These are phyloP conservation scores for Eulithis testata DNA, from an alignment of 2,888 invertebrate species.

Conservation along the genomic window DNA sequence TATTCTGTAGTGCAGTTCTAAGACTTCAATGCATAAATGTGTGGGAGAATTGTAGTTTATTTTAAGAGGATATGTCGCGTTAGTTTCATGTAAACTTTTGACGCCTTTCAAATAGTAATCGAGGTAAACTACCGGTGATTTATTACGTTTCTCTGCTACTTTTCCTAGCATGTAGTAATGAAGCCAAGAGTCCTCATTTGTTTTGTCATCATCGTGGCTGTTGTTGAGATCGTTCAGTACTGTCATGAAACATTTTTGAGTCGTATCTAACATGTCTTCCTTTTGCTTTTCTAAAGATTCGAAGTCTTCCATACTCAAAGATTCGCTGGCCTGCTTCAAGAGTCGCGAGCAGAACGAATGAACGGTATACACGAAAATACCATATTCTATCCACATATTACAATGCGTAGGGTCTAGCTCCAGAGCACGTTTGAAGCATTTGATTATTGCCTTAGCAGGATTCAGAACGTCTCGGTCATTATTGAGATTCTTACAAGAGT, in stretches of 20 bases:
- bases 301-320: slow-evolving; percentile 89
- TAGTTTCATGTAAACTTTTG: slow-evolving; percentile 90
- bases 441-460: slow-evolving; percentile 89
- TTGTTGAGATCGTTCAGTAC: slow-evolving; percentile 86
- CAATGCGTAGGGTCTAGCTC: slow-evolving; percentile 89
- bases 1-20: slow-evolving; percentile 93
- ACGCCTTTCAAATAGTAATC: slow-evolving; percentile 93
- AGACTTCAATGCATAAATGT: slow-evolving; percentile 93
- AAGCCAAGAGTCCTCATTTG: slow-evolving; percentile 95
- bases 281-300: slow-evolving; percentile 90
- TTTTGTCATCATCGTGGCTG: slow-evolving; percentile 79
- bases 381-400: slow-evolving; percentile 95
- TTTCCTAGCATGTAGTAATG: slow-evolving; percentile 98
- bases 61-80: slow-evolving; percentile 93
- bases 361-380: slow-evolving; percentile 94
- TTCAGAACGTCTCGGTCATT: slow-evolving; percentile 87
- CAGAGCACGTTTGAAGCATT: slow-evolving; percentile 92
- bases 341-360: slow-evolving; percentile 95
- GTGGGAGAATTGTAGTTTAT: slow-evolving; percentile 94
- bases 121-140: slow-evolving; percentile 89
- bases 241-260: slow-evolving; percentile 91
- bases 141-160: slow-evolving; percentile 94
- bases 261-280: slow-evolving; percentile 90
- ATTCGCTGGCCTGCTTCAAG: slow-evolving; percentile 91
- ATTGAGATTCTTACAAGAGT: slow-evolving; percentile 87